phyloP scores from a whole-genome alignment of 2,797 vertebrate genomes.

The Pipistrellus pygmaeus region DNA sequence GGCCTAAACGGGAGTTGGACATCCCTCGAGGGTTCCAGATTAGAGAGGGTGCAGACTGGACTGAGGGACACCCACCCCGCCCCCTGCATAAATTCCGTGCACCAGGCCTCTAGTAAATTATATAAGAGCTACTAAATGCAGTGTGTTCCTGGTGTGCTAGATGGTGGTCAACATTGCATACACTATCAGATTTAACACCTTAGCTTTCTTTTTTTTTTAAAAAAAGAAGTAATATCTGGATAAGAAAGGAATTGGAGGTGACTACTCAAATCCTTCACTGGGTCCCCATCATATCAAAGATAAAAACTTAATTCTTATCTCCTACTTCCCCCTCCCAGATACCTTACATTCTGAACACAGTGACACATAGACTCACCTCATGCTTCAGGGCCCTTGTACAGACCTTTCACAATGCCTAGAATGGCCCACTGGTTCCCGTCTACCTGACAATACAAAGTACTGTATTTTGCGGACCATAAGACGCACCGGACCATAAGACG shows the following conservation, averaged over 20 bases:
- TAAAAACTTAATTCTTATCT: background rate
- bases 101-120: background rate
- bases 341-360: background rate
- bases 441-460: background rate
- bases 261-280: background rate
- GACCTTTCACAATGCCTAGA: background rate
- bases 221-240: background rate
- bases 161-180: background rate
- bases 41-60: too few relatives aligned
- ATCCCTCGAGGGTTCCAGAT: too few relatives aligned
- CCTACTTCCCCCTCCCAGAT: background rate
- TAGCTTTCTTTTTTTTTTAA: background rate
- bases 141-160: background rate
- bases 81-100: too few relatives aligned
- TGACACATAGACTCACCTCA: background rate
- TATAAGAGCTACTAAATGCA: background rate
- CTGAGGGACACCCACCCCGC: too few relatives aligned
- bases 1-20: too few relatives aligned
- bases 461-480: too few relatives aligned
- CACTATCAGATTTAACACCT: background rate
- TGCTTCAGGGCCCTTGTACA: background rate
- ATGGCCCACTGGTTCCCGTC: background rate
- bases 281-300: background rate
- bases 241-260: background rate
- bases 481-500: too few relatives aligned